Evolutionary conservation across 2,888 invertebrate species (phyloP), one percentile per base, ranked within the genome.

Genomic region (Orchestes rusci): DNA sequence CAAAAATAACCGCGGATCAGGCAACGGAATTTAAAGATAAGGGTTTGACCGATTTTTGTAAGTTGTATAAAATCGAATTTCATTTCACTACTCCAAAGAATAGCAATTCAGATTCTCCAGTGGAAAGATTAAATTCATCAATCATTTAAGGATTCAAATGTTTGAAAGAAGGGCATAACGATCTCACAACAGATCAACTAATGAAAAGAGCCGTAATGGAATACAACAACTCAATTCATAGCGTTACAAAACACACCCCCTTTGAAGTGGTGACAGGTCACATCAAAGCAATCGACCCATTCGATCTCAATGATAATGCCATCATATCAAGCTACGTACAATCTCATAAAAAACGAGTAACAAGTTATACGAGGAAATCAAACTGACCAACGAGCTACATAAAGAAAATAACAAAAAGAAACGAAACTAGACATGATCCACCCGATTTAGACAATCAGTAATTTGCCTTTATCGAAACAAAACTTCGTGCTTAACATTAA

Each of bases 81-180:
- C 52, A 55, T 20, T 53, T 44, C 27, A 50, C 50, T 7, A 42
- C 45, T 15, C 15, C 52, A 20, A 39, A 45, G 43, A 53, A 53
- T 19, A 36, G 34, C 15, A 53, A 53, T 49, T 42, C 45, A 13
- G 50, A 50, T 36, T 51, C 51, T n/a, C 48, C 18, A 35, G 39
- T 50, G 15, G 52, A 54, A 49, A 18, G 53, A 31, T 45, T 53
- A n/a, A 49, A 50, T 38, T 55, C 52, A 12, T 53, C 50, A 1
- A 40, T 54, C 2, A 43, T 48, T 13, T 53, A 54, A 53, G 16
- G 40, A 12, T 34, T 41, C 18, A 1, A 40, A 13, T 18, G 30
- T 10, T 18, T 48, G 18, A 40, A 35, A 45, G 23, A 34, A 10
- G 19, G 39, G 39, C 34, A 46, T 28, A 10, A 16, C 8, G 12